Percentiles rank a stretch among this genome's conserved stretches.
These are phyloP conservation scores for Drosophila micromelanica DNA, from an alignment of 1,140 invertebrate species.

Conservation along the genomic window DNA sequence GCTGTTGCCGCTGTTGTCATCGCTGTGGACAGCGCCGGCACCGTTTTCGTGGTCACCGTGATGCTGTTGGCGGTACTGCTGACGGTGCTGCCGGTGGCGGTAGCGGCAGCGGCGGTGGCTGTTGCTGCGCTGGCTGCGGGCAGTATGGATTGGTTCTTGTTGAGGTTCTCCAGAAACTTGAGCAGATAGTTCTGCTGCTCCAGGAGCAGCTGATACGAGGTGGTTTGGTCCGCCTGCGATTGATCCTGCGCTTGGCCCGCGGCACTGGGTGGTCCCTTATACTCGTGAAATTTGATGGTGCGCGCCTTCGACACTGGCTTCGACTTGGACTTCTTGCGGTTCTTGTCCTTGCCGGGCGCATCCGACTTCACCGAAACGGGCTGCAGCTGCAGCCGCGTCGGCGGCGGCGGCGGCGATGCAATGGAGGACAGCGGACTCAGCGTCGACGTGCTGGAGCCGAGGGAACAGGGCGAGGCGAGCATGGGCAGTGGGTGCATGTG, in stretches of 20 bases:
- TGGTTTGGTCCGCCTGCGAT: slow-evolving; percentile 87
- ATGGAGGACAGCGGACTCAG: slow-evolving; percentile 89
- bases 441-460: slow-evolving; percentile 86
- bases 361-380: slow-evolving; percentile 86
- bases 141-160: slow-evolving; percentile 82
- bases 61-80: slow-evolving; percentile 47
- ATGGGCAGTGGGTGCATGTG: slow-evolving; percentile 84
- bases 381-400: slow-evolving; percentile 67
- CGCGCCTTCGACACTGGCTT: slow-evolving; percentile 93
- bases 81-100: slow-evolving; percentile 4
- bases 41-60: slow-evolving; percentile 66
- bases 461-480: slow-evolving; percentile 87
- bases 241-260: slow-evolving; percentile 88
- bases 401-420: slow-evolving; percentile 85
- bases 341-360: slow-evolving; percentile 92
- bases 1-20: slow-evolving; percentile 37
- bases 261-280: slow-evolving; percentile 97
- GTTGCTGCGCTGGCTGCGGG: slow-evolving; percentile 86
- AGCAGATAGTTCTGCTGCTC: slow-evolving; percentile 94
- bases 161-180: slow-evolving; percentile 80
- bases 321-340: slow-evolving; percentile 95
- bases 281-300: slow-evolving; percentile 99
- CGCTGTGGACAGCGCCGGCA: slow-evolving; percentile 55
- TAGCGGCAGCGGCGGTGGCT: slow-evolving; percentile 6
- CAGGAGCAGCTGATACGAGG: slow-evolving; percentile 95